Evolutionary conservation across 2,888 invertebrate genomes (phyloP).

Genomic region (Aethes cnicana): DNA sequence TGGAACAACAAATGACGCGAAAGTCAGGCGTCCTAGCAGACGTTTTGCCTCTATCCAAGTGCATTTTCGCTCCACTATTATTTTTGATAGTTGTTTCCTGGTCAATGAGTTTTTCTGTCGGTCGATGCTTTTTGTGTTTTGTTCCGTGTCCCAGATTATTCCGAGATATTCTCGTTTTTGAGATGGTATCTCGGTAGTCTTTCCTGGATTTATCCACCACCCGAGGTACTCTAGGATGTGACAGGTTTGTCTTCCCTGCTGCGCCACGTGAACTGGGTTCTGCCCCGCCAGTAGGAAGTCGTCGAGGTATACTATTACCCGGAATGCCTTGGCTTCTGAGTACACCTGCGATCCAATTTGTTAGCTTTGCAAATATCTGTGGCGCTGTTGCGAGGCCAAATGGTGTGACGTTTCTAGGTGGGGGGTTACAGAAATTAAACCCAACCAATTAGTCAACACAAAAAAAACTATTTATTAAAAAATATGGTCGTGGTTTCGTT

Average conservation of each 20-base stretch:
- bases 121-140: constrained; percentile 13
- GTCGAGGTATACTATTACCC: constrained; percentile 34
- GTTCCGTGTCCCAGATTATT: constrained; percentile 23
- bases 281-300: constrained; percentile 31
- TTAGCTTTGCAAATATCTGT: constrained; percentile 26
- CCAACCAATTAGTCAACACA: too few relatives aligned
- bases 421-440: too few relatives aligned
- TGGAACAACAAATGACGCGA: constrained; percentile 21
- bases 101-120: constrained; percentile 4
- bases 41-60: constrained; percentile 22
- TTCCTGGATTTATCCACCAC: constrained; percentile 32
- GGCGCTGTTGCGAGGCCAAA: constrained; percentile 34
- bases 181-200: constrained; percentile 24
- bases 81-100: not conserved
- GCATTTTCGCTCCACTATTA: constrained; percentile 6
- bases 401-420: too few relatives aligned
- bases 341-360: constrained; percentile 30
- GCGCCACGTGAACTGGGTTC: constrained; percentile 10
- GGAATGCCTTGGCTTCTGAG: constrained; percentile 26
- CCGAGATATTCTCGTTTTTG: constrained; percentile 25
- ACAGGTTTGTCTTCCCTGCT: constrained; percentile 14
- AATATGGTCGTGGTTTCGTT: too few relatives aligned
- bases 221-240: constrained; percentile 29
- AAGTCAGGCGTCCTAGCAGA: constrained; percentile 24
- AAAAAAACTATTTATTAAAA: too few relatives aligned